These are phyloP conservation scores for Pherbina coryleti DNA, from an alignment of 2,888 invertebrate genomes.

Conservation along the genomic window DNA sequence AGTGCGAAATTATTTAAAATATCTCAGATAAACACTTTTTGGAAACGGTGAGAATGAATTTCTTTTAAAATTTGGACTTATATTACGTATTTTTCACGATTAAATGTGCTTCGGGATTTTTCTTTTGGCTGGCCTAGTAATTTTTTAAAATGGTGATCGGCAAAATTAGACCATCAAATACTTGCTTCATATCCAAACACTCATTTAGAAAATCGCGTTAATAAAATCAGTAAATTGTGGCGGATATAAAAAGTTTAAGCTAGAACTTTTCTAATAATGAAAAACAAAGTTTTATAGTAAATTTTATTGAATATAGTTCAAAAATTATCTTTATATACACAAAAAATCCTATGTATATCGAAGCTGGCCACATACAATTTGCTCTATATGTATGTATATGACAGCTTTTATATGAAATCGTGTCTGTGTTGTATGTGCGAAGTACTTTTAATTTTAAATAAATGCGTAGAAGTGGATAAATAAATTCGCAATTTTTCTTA, in stretches of 20 bases:
- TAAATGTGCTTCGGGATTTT: constrained; percentile 28
- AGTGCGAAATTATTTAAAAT: constrained; percentile 68
- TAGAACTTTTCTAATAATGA: constrained; percentile 7
- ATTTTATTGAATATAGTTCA: constrained; percentile 55
- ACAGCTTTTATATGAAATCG: constrained; percentile 45
- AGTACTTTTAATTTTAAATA: constrained; percentile 37
- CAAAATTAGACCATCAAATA: constrained; percentile 10
- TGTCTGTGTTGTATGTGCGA: constrained; percentile 26
- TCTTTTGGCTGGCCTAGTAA: constrained; percentile 24
- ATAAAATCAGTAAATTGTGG: not conserved
- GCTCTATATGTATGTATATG: constrained; percentile 41
- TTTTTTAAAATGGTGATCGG: constrained; percentile 32
- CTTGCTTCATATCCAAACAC: not conserved
- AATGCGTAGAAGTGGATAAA: constrained; percentile 54
- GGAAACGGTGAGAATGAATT: constrained; percentile 66
- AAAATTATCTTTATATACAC: constrained; percentile 58
- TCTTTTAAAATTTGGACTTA: constrained; percentile 52
- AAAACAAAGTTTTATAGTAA: constrained; percentile 26
- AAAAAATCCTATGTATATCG: constrained; percentile 63
- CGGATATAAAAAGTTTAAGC: not conserved
- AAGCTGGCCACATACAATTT: constrained; percentile 43
- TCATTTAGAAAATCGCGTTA: not conserved
- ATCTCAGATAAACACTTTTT: constrained; percentile 67
- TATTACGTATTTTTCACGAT: constrained; percentile 35
- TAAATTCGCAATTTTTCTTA: constrained; percentile 27